Evolutionary conservation across 2,888 invertebrate species (phyloP), one percentile per base, ranked within the genome.

Genomic region (Nudaria mundana): DNA sequence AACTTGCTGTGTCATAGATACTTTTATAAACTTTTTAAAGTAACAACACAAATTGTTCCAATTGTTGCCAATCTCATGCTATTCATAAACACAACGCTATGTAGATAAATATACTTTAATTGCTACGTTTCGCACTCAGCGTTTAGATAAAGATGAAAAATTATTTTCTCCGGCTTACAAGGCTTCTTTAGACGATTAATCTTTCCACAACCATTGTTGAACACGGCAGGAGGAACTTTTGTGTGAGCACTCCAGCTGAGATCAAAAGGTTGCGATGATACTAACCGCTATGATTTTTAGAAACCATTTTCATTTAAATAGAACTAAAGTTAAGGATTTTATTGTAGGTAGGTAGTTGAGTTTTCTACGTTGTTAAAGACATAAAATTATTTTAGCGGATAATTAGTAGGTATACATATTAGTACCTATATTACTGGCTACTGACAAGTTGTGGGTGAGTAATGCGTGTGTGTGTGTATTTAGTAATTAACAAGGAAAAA

Each of bases 111-210:
- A 52, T 48, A 49, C 39, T 49, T 56, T 55, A 63, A 69, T 68
- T 66, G 63, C 65, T 65, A 59, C 57, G 53, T 58, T 61, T 58
- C 59, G 64, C 60, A 63, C 70, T 69, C 67, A 75, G 69, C 75
- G 63, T 81, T 85, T 84, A 82, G 84, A 84, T 84, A 84, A 81
- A 85, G 77, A 87, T 86, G 85, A 87, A 86, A 86, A 87, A 86
- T 87, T 81, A 77, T 81, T 80, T 72, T 71, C 75, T 62, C 56
- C 60, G 66, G 77, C 80, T 78, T 75, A 76, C 69, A 66, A 68
- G 78, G 79, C 73, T 82, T 71, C 81, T 79, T 73, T 70, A 61
- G 72, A 78, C 83, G 81, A 88, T 88, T 87, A 88, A 88, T 88
- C 87, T 86, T 84, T 72, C 72, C 71, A 69, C 69, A 67, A 76